Evolutionary conservation across 2,797 vertebrate genomes (phyloP), one percentile per base, ranked within the genome.

Genomic region (Phoeniculus purpureus): DNA sequence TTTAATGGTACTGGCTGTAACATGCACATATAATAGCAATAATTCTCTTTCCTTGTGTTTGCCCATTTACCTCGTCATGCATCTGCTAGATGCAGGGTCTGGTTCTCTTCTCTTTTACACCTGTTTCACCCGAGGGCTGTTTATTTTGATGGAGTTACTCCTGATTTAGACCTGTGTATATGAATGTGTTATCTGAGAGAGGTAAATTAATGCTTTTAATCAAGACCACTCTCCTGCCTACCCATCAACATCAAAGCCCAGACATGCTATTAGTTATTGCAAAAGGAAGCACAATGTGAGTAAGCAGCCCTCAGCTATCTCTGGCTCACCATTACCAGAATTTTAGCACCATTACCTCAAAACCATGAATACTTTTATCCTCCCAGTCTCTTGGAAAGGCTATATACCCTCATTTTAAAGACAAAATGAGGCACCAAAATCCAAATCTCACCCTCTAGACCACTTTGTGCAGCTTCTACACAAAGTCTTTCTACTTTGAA

Each of bases 201-300:
- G 50, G 92, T 93, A 95, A 93, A 92, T 70, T 82, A 96, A 87
- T 85, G 95, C 91, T 96, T 95, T 96, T 95, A 95, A 95, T 90
- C 85, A 87, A 93, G 93, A 82, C 89, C 84, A 68, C 86, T 75
- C 77, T 84, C 89, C 86, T 84, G 78, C 84, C 81, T 95, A 76
- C 50, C 73, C 76, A 84, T 95, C 82, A 94, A 92, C 94, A 94
- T 96, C 95, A 95, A 97, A 85, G 89, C 93, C 79, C 83, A 89
- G 91, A 72, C 90, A 94, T 92, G 90, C 89, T 94, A 91, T 94
- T 96, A 93, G 89, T 96, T 93, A 94, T 62, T 89, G 86, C 87
- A 89, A 89, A 77, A 86, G 92, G 90, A 67, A 72, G 47, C 72
- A 90, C 62, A n/a, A 78, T 54, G 90, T 85, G 86, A 94, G 90